Percentiles rank a stretch among this genome's conserved stretches.
Evolutionary conservation across 35 echinoderm and acorn worm species (phyloP).

Genomic region (Diadema setosum): DNA sequence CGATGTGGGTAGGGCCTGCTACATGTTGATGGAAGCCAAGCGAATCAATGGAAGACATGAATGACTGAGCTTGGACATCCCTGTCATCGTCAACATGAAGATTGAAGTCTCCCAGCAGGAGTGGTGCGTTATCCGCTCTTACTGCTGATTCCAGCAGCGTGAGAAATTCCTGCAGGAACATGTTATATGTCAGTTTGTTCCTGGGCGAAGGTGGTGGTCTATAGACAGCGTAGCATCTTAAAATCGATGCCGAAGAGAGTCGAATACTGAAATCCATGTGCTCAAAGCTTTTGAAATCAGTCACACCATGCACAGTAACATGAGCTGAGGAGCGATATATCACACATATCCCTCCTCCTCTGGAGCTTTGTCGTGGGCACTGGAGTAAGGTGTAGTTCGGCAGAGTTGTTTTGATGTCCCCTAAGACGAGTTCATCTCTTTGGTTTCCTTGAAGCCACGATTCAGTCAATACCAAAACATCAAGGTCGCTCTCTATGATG

Average conservation of each 20-base stretch:
- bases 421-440: not conserved
- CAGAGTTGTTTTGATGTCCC: not conserved
- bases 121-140: not conserved
- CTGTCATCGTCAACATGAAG: not conserved
- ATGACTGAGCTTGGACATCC: not conserved
- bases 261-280: conserved; percentile 35
- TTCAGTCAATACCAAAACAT: not conserved
- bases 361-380: not conserved
- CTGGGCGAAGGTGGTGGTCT: not conserved
- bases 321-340: not conserved
- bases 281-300: conserved; percentile 10
- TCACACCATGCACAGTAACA: not conserved
- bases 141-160: not conserved
- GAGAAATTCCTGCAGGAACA: conserved; percentile 9
- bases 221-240: not conserved
- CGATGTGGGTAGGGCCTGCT: not conserved
- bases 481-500: not conserved
- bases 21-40: conserved; percentile 21
- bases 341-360: conserved; percentile 1
- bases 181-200: conserved; percentile 8
- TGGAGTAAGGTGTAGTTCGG: not conserved
- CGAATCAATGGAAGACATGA: not conserved
- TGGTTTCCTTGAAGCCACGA: not conserved
- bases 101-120: not conserved
- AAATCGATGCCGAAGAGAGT: not conserved